A percentile compares a stretch with the other conserved stretches of the same genome.
phyloP scores from a whole-genome alignment of 1,140 invertebrate species.

The Yoshiicerus persimilis region DNA sequence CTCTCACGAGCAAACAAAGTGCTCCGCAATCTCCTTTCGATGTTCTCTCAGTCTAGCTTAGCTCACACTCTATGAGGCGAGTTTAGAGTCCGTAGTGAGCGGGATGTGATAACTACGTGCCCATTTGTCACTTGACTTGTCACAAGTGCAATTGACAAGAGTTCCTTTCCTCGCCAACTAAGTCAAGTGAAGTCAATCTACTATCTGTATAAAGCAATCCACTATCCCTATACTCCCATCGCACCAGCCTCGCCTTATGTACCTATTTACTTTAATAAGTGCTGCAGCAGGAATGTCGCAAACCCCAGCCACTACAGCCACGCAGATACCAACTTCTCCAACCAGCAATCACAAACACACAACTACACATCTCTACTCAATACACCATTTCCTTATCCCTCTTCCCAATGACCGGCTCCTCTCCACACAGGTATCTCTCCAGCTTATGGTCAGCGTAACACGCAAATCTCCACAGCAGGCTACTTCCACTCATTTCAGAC shows the following conservation, averaged over 20 bases:
- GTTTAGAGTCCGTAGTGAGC: neutral
- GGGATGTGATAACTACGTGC: slow-evolving; percentile 1
- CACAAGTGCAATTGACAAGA: slow-evolving; percentile 16
- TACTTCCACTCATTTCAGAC: neutral
- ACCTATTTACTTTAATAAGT: neutral
- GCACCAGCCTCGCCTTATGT: neutral
- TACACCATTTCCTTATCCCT: no score
- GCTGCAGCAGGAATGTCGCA: neutral
- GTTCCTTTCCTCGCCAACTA: slow-evolving; percentile 7
- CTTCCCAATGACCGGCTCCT: neutral
- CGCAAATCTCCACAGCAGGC: neutral
- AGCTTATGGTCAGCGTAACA: neutral
- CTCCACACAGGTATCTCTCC: neutral
- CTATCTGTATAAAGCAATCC: neutral
- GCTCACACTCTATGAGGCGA: neutral
- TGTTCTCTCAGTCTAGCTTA: neutral
- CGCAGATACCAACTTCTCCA: no score
- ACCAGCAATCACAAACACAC: neutral
- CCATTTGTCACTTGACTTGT: slow-evolving; percentile 19
- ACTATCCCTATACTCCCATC: neutral
- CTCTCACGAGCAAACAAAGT: neutral
- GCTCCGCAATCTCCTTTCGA: neutral
- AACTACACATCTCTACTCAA: neutral
- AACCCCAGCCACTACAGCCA: neutral
- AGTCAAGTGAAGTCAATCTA: neutral